These are phyloP conservation scores for Gambusia holbrooki DNA, from an alignment of 2,113 vertebrate genomes.

Conservation along the genomic window DNA sequence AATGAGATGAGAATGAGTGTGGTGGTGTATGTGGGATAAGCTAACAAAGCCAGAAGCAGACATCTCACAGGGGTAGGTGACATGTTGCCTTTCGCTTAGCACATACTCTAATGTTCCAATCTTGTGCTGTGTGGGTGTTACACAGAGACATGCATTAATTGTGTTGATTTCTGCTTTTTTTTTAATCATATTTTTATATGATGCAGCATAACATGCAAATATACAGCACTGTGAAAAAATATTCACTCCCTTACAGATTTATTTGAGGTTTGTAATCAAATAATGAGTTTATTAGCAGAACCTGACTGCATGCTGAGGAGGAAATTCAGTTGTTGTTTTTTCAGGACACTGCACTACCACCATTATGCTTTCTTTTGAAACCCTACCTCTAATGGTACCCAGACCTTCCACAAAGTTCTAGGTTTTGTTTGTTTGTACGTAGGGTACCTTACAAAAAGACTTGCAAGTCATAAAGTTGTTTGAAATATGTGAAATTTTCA, in stretches of 20 bases:
- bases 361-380: neutral
- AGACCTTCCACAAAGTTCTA: neutral
- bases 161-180: neutral
- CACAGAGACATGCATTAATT: neutral
- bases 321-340: too few species aligned
- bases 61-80: conserved; percentile 14
- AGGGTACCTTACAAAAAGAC: neutral
- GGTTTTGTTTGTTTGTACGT: neutral
- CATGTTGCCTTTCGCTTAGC: neutral
- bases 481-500: too few species aligned
- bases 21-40: conserved; percentile 19
- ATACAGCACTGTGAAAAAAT: neutral
- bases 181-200: neutral
- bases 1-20: conserved; percentile 23
- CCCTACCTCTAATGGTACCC: neutral
- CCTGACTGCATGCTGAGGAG: too few species aligned
- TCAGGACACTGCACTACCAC: too few species aligned
- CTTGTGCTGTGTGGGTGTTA: neutral
- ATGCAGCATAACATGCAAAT: neutral
- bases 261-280: too few species aligned
- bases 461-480: too few species aligned
- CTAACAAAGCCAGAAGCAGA: conserved; percentile 41
- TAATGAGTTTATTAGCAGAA: too few species aligned
- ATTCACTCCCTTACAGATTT: neutral
- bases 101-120: neutral